These are phyloP conservation scores for Solea senegalensis DNA, from an alignment of 2,113 vertebrate genomes.

Conservation along the genomic window DNA sequence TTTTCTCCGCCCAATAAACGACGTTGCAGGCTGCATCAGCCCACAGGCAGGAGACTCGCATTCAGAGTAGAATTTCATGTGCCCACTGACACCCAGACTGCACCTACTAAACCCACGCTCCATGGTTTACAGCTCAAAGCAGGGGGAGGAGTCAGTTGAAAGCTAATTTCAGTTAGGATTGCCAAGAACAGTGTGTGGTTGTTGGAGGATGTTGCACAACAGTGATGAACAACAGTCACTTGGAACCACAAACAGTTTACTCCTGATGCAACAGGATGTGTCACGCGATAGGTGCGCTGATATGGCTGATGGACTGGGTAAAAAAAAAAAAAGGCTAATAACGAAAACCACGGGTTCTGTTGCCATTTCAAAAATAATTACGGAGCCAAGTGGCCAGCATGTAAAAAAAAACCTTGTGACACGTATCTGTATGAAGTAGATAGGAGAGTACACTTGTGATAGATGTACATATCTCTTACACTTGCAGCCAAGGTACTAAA, in stretches of 20 bases:
- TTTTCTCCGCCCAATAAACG: slow-evolving; percentile 63
- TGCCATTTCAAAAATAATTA: background rate
- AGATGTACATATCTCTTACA: slow-evolving; percentile 26
- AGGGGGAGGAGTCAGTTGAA: slow-evolving; percentile 41
- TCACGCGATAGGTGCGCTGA: slow-evolving; percentile 41
- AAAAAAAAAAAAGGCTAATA: slow-evolving; percentile 6
- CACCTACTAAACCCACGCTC: slow-evolving; percentile 40
- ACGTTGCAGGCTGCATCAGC: slow-evolving; percentile 47
- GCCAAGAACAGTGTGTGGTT: slow-evolving; percentile 58
- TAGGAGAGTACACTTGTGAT: slow-evolving; percentile 32
- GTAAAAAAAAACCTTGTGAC: slow-evolving; percentile 3
- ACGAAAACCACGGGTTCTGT: slow-evolving; percentile 21
- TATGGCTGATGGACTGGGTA: slow-evolving; percentile 20
- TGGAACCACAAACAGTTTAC: slow-evolving; percentile 76
- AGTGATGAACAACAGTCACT: slow-evolving; percentile 66
- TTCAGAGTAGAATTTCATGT: slow-evolving; percentile 56
- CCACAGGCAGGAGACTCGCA: slow-evolving; percentile 48
- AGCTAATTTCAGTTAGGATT: slow-evolving; percentile 67
- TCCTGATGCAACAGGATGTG: slow-evolving; percentile 69
- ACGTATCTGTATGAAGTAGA: slow-evolving; percentile 18
- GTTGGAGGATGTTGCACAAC: slow-evolving; percentile 78
- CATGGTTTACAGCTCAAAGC: slow-evolving; percentile 34
- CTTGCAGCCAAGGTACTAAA: slow-evolving; percentile 31
- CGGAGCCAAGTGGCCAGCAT: slow-evolving; percentile 1
- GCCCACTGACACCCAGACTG: slow-evolving; percentile 40